phyloP scores from a whole-genome alignment of 2,888 invertebrate species.

The Ischnura elegans region DNA sequence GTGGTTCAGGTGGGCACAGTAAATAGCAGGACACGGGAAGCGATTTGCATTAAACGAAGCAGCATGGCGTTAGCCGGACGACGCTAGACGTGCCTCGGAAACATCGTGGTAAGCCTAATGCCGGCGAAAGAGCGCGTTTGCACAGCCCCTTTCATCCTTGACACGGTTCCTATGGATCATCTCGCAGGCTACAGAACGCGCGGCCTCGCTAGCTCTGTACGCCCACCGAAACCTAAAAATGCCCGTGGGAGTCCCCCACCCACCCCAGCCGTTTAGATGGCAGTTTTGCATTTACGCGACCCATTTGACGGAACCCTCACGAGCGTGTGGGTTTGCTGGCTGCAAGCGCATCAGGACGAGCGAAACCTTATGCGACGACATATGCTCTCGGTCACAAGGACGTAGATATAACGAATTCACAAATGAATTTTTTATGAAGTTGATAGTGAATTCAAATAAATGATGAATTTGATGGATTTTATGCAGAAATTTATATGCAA shows the following conservation, averaged over 20 bases:
- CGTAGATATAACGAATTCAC: too few relatives aligned
- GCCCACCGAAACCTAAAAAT: background rate
- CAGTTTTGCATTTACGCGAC: background rate
- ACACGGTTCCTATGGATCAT: background rate
- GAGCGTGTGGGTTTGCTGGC: background rate
- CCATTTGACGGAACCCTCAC: background rate
- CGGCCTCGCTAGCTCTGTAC: background rate
- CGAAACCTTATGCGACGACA: too few relatives aligned
- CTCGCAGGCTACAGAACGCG: background rate
- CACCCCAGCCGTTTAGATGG: background rate
- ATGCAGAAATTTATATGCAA: too few relatives aligned
- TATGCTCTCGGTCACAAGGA: background rate
- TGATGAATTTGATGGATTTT: too few relatives aligned
- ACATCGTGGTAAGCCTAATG: conserved; percentile 28
- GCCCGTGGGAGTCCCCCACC: background rate
- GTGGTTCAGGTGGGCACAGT: conserved; percentile 4
- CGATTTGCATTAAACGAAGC: conserved; percentile 36
- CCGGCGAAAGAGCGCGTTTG: conserved; percentile 37
- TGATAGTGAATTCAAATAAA: too few relatives aligned
- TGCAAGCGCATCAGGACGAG: background rate
- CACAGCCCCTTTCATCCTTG: background rate
- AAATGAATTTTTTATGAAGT: too few relatives aligned
- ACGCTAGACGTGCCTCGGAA: conserved; percentile 26
- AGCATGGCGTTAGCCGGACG: background rate
- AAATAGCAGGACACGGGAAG: conserved; percentile 30